These are phyloP conservation scores for Aphidius ervi DNA, from an alignment of 1,140 invertebrate species.

Conservation along the genomic window DNA sequence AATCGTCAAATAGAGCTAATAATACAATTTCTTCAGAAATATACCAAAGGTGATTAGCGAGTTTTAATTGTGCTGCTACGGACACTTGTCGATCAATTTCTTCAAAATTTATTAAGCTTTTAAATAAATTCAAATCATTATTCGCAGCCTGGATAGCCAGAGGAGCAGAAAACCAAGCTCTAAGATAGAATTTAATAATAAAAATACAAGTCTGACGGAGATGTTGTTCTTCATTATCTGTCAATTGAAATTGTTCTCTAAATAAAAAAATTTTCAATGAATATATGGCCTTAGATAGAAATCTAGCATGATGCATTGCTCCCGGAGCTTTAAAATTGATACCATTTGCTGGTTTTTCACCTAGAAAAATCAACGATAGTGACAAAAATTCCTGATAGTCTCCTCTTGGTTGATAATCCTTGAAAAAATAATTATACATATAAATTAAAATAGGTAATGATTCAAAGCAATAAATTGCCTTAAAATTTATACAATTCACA, in stretches of 20 bases:
- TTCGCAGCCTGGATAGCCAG: conserved; percentile 8
- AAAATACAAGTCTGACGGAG: conserved; percentile 15
- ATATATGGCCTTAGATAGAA: conserved; percentile 42
- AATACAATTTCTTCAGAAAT: conserved; percentile 9
- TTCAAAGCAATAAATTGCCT: too few relatives aligned
- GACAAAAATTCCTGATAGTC: conserved; percentile 42
- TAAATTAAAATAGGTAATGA: too few relatives aligned
- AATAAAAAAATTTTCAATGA: conserved; percentile 37
- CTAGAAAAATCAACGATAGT: conserved; percentile 41
- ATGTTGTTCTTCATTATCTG: not conserved
- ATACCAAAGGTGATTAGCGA: conserved; percentile 33
- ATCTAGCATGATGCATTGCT: conserved; percentile 39
- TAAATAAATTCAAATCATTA: conserved; percentile 13
- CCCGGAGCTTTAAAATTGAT: conserved; percentile 24
- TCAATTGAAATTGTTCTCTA: conserved; percentile 11
- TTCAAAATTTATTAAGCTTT: conserved; percentile 16
- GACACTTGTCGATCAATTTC: conserved; percentile 22
- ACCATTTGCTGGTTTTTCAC: conserved; percentile 34
- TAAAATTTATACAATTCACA: too few relatives aligned
- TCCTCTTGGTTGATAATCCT: conserved; percentile 21
- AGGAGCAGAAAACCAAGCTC: conserved; percentile 7
- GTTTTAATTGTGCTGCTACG: conserved; percentile 21
- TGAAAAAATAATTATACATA: not conserved
- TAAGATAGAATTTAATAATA: conserved; percentile 8
- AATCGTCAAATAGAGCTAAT: too few relatives aligned